Conservation (phyloP, 2,888 invertebrate genomes). For the Eurytoma adleriae region DNA sequence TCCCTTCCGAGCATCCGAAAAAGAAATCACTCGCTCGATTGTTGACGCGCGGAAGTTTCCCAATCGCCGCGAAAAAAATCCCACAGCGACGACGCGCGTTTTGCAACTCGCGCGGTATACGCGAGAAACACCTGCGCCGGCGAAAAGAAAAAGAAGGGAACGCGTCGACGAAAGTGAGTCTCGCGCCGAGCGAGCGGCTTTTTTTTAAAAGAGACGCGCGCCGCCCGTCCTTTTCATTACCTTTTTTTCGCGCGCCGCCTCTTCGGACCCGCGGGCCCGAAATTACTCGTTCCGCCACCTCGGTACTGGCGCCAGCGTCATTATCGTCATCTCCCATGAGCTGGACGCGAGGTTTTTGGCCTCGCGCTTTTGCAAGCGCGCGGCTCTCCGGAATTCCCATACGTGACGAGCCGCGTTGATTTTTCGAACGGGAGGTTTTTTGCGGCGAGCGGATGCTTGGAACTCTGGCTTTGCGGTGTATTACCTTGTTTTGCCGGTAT, state of each 20-base stretch:
- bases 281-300: constrained; percentile 40
- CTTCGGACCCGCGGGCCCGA: background rate
- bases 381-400: too few relatives aligned
- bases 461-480: background rate
- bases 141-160: background rate
- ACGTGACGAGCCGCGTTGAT: too few relatives aligned
- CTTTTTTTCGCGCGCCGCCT: background rate
- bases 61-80: too few relatives aligned
- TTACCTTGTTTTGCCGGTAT: too few relatives aligned
- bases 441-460: background rate
- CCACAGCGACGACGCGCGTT: too few relatives aligned
- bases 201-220: constrained; percentile 13
- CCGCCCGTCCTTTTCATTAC: background rate
- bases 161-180: constrained; percentile 30
- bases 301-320: constrained; percentile 37
- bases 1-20: too few relatives aligned
- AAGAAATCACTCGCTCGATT: too few relatives aligned
- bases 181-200: constrained; percentile 29
- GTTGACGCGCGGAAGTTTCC: too few relatives aligned
- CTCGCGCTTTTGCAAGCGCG: background rate
- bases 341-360: constrained; percentile 9
- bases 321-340: background rate
- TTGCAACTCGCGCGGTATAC: background rate
- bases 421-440: background rate
- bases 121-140: constrained; percentile 1